These are phyloP conservation scores for Allygus modestus DNA, from an alignment of 2,888 invertebrate genomes.

Conservation along the genomic window DNA sequence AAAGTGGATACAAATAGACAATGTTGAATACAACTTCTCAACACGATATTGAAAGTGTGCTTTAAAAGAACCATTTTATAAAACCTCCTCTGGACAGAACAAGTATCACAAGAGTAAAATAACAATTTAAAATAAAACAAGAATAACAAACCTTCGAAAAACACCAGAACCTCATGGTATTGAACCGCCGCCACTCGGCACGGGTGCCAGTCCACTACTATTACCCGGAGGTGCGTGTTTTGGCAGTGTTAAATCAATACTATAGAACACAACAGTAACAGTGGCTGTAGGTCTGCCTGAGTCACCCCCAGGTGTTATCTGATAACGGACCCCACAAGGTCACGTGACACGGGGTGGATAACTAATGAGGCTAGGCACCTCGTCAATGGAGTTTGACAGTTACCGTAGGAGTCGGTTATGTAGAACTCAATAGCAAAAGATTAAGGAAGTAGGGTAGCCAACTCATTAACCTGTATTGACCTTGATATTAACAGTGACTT, in stretches of 20 bases:
- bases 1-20: too few relatives aligned
- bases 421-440: too few relatives aligned
- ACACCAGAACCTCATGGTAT: constrained; percentile 30
- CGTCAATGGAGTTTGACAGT: not conserved
- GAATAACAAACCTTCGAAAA: constrained; percentile 47
- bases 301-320: constrained; percentile 26
- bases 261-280: not conserved
- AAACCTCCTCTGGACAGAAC: too few relatives aligned
- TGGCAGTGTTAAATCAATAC: constrained; percentile 50
- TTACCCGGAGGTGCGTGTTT: constrained; percentile 21
- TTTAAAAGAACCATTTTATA: too few relatives aligned
- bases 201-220: not conserved
- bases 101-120: too few relatives aligned
- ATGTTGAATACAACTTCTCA: too few relatives aligned
- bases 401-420: too few relatives aligned
- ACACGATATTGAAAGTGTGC: too few relatives aligned
- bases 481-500: too few relatives aligned
- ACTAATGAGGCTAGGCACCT: not conserved
- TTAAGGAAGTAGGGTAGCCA: too few relatives aligned
- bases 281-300: not conserved
- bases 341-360: constrained; percentile 24
- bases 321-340: constrained; percentile 35
- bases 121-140: too few relatives aligned
- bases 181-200: not conserved
- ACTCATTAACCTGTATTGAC: too few relatives aligned